Evolutionary conservation across 30 jellyfish, hydroid and myxozoan genomes (phyloP).

Genomic region (Nemopilema nomurai): DNA sequence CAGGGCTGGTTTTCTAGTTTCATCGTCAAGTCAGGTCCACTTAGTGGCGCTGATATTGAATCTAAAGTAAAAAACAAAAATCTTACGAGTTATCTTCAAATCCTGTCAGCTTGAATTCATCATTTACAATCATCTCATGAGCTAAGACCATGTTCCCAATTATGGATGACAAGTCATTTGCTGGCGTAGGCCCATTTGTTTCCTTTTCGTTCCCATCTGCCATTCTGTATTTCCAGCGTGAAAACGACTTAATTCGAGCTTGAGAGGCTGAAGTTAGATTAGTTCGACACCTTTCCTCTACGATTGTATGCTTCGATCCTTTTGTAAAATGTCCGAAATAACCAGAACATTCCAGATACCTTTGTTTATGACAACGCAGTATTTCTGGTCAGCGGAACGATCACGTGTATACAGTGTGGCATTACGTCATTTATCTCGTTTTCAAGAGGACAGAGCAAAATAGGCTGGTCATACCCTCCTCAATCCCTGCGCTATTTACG

Average conservation of each 20-base stretch:
- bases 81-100: constrained; percentile 70
- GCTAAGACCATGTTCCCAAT: constrained; percentile 89
- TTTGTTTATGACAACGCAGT: constrained; percentile 36
- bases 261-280: too few relatives aligned
- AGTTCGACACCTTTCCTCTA: too few relatives aligned
- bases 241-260: too few relatives aligned
- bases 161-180: constrained; percentile 41
- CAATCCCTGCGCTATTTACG: neutral
- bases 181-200: constrained; percentile 18
- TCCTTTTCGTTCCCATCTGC: neutral
- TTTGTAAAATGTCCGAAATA: neutral
- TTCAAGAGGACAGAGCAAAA: neutral
- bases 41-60: too few relatives aligned
- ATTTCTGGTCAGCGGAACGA: constrained; percentile 51
- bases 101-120: constrained; percentile 58
- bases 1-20: too few relatives aligned
- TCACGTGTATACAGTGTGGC: constrained; percentile 44
- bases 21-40: too few relatives aligned
- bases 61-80: too few relatives aligned
- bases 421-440: constrained; percentile 15
- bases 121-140: constrained; percentile 81
- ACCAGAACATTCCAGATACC: constrained; percentile 12
- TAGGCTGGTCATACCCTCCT: neutral
- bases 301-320: neutral
- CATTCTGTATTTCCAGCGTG: too few relatives aligned